These are phyloP conservation scores for Perizoma flavofasciatum DNA, from an alignment of 2,888 invertebrate species.

Conservation along the genomic window DNA sequence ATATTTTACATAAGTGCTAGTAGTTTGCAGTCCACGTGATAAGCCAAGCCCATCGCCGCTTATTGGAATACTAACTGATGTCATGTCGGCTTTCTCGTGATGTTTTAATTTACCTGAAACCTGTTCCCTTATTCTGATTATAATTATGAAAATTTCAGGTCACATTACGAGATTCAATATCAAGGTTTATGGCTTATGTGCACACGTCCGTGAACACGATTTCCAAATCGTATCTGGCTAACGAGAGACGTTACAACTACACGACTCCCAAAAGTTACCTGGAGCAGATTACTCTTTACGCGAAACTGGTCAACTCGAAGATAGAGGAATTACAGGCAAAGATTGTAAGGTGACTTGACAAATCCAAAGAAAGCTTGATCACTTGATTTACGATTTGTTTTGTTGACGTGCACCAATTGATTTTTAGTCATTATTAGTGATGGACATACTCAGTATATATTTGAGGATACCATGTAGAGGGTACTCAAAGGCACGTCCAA, in stretches of 20 bases:
- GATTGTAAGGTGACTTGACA: constrained; percentile 83
- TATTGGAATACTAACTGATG: no score
- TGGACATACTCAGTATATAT: no score
- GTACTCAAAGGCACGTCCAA: no score
- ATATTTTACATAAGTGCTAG: no score
- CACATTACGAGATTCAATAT: constrained; percentile 91
- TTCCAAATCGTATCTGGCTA: constrained; percentile 93
- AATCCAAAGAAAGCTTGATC: neutral
- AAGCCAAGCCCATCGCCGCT: no score
- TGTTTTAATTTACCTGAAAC: no score
- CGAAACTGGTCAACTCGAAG: constrained; percentile 93
- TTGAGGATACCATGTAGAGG: no score
- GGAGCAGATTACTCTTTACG: constrained; percentile 96
- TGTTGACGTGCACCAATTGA: no score
- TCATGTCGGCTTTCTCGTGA: no score
- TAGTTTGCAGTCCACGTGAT: no score
- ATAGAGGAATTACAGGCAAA: constrained; percentile 93
- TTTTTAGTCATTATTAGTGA: no score
- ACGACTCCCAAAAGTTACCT: constrained; percentile 98
- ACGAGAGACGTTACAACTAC: constrained; percentile 97
- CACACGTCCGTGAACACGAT: constrained; percentile 97
- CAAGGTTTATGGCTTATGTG: constrained; percentile 97
- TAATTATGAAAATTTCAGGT: constrained; percentile 69
- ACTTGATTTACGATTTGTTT: no score
- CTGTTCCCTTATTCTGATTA: neutral